Evolutionary conservation across 1,140 invertebrate species (phyloP).

Genomic region (Drosophila seguyi): DNA sequence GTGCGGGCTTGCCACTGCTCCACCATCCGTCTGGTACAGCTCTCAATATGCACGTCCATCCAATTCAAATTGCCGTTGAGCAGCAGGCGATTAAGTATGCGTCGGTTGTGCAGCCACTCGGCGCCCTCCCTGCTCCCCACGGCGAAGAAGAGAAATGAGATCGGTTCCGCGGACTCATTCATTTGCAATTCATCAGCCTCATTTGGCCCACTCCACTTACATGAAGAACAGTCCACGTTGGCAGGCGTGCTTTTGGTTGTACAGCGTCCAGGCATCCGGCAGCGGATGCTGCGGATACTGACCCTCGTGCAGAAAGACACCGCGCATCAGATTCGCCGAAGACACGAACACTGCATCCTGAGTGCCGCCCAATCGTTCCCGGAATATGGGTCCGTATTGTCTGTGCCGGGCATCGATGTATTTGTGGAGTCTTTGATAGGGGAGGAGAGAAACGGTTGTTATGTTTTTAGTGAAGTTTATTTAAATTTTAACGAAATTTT

Average conservation of each 20-base stretch:
- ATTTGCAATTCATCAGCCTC: conserved; percentile 71
- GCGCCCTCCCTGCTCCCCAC: conserved; percentile 88
- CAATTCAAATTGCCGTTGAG: conserved; percentile 86
- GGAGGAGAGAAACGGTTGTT: neutral
- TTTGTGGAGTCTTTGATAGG: conserved; percentile 87
- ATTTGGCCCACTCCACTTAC: conserved; percentile 86
- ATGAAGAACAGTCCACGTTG: conserved; percentile 94
- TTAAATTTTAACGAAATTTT: neutral
- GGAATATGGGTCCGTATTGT: conserved; percentile 91
- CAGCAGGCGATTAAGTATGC: conserved; percentile 90
- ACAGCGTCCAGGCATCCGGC: conserved; percentile 93
- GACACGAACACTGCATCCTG: conserved; percentile 89
- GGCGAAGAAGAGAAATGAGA: conserved; percentile 34
- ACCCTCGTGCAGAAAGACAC: conserved; percentile 91
- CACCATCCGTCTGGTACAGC: conserved; percentile 64
- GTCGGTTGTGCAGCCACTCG: conserved; percentile 90
- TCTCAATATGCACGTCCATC: conserved; percentile 82
- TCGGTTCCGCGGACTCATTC: conserved; percentile 19
- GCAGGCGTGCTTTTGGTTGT: conserved; percentile 90
- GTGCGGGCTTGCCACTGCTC: conserved; percentile 40
- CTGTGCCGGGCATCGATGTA: conserved; percentile 91
- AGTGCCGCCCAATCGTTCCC: conserved; percentile 88
- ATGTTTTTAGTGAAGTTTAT: neutral
- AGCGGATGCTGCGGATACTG: conserved; percentile 91
- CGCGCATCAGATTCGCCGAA: conserved; percentile 87